phyloP scores from a whole-genome alignment of 2,797 vertebrate genomes.

The Arnoldichthys spilopterus region DNA sequence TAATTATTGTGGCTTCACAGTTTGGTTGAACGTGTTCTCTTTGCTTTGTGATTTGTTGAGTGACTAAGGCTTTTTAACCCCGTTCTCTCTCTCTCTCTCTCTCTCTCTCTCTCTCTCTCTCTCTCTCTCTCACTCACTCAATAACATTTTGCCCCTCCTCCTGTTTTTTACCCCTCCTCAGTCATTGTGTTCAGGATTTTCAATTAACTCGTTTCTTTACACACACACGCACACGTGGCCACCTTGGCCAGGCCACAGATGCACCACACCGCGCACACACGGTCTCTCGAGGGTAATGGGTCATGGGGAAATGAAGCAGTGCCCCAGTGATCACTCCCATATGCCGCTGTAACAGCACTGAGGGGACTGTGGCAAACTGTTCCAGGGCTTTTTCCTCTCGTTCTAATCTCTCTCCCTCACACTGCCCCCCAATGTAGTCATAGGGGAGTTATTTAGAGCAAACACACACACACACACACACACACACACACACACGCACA shows the following conservation, averaged over 20 bases:
- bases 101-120: too few relatives aligned
- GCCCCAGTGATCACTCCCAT: conserved; percentile 51
- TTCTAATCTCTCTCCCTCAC: conserved; percentile 32
- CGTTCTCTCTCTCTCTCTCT: too few relatives aligned
- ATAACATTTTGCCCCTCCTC: too few relatives aligned
- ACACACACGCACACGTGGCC: conserved; percentile 20
- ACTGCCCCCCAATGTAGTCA: conserved; percentile 39
- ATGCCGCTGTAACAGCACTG: conserved; percentile 30
- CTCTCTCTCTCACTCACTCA: not conserved
- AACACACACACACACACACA: conserved; percentile 22
- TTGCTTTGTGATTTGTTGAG: too few relatives aligned
- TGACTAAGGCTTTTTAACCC: too few relatives aligned
- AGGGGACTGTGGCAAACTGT: conserved; percentile 37
- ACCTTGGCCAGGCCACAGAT: conserved; percentile 32
- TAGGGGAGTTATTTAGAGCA: conserved; percentile 34
- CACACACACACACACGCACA: conserved; percentile 15
- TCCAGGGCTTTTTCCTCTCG: conserved; percentile 23
- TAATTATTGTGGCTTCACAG: too few relatives aligned
- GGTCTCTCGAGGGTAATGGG: conserved; percentile 34
- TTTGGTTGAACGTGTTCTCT: too few relatives aligned
- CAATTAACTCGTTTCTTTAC: conserved; percentile 15
- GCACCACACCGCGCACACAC: conserved; percentile 1
- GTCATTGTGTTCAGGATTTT: conserved; percentile 16
- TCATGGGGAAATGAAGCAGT: conserved; percentile 47
- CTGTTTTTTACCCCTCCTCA: not conserved